Percentiles rank a stretch among this genome's conserved stretches.
These are phyloP conservation scores for Habroteleia sp. DNA, from an alignment of 2,888 invertebrate species.

Conservation along the genomic window DNA sequence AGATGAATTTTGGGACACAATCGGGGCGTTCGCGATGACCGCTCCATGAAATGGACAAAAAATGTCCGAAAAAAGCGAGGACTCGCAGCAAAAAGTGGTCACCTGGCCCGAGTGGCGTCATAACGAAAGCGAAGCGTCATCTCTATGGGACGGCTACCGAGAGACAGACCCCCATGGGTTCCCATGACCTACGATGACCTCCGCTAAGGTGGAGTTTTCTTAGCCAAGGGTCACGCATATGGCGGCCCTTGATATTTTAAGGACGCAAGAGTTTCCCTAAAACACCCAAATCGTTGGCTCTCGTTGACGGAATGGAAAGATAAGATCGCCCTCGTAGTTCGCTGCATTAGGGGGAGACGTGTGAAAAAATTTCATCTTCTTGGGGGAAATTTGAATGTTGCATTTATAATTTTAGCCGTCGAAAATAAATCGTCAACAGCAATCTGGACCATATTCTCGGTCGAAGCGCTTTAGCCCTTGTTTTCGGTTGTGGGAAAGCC, in stretches of 20 bases:
- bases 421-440: constrained; percentile 41
- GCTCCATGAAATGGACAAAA: constrained; percentile 50
- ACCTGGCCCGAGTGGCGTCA: constrained; percentile 68
- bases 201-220: constrained; percentile 70
- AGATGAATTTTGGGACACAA: constrained; percentile 61
- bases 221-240: constrained; percentile 75
- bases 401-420: constrained; percentile 54
- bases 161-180: constrained; percentile 80
- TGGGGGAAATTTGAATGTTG: constrained; percentile 45
- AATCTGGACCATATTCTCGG: constrained; percentile 3
- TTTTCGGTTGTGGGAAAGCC: constrained; percentile 36
- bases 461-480: not conserved
- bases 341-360: constrained; percentile 41
- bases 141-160: constrained; percentile 13
- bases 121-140: constrained; percentile 63
- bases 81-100: constrained; percentile 57
- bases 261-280: constrained; percentile 69
- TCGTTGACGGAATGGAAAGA: constrained; percentile 55
- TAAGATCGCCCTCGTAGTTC: constrained; percentile 37
- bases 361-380: constrained; percentile 55
- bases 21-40: constrained; percentile 31
- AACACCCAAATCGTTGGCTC: constrained; percentile 65
- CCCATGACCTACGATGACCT: constrained; percentile 79
- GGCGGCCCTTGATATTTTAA: constrained; percentile 65
- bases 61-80: constrained; percentile 40